These are phyloP conservation scores for Thermophis baileyi DNA, from an alignment of 2,113 vertebrate species.

Conservation along the genomic window DNA sequence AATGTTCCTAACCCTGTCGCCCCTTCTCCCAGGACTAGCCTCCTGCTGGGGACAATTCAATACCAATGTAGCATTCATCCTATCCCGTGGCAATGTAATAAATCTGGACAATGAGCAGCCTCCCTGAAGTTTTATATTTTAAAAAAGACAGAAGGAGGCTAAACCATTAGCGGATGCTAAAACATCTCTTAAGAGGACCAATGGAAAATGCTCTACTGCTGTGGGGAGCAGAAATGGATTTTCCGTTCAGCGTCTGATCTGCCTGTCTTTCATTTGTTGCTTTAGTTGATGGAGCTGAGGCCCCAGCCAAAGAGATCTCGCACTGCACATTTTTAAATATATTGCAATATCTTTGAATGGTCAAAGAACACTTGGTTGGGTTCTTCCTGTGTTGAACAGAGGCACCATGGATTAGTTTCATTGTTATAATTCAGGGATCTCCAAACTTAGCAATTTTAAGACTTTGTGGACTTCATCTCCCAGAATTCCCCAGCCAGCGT, in stretches of 20 bases:
- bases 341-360: neutral
- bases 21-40: neutral
- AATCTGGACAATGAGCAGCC: slow-evolving; percentile 22
- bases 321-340: neutral
- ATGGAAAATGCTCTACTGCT: neutral
- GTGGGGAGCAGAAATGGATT: neutral
- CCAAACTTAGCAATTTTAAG: no score
- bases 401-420: no score
- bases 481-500: no score
- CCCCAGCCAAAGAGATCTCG: neutral
- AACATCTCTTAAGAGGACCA: slow-evolving; percentile 24
- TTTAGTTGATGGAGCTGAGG: neutral
- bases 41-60: neutral
- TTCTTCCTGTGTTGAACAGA: no score
- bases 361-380: no score
- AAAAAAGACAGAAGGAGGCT: slow-evolving; percentile 26
- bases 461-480: no score
- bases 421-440: no score
- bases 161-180: slow-evolving; percentile 39
- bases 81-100: slow-evolving; percentile 14
- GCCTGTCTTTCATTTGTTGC: neutral
- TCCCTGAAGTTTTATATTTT: slow-evolving; percentile 35
- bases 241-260: neutral
- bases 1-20: neutral
- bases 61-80: slow-evolving; percentile 19